Conservation (phyloP, 2,797 vertebrate species). For the Pipistrellus nathusii region DNA sequence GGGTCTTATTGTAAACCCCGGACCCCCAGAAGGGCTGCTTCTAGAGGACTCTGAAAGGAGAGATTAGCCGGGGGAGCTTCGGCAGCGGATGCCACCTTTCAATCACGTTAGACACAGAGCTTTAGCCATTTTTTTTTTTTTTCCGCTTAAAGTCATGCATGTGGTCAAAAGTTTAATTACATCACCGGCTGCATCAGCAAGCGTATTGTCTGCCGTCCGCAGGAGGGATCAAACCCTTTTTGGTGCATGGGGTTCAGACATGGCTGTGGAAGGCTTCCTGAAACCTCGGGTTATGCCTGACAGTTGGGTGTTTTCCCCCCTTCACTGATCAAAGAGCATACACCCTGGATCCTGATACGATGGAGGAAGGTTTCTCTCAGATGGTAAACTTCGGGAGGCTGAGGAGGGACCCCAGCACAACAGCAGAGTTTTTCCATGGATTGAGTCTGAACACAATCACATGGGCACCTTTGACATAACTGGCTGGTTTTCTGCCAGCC, state of each 20-base stretch:
- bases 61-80: conserved; percentile 77
- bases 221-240: conserved; percentile 73
- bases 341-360: conserved; percentile 28
- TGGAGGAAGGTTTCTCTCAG: conserved; percentile 63
- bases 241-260: conserved; percentile 62
- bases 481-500: conserved; percentile 40
- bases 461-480: conserved; percentile 50
- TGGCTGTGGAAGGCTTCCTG: conserved; percentile 44
- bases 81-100: conserved; percentile 75
- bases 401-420: background rate
- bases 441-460: conserved; percentile 29
- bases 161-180: conserved; percentile 85
- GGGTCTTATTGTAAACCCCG: conserved; percentile 82
- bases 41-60: conserved; percentile 75
- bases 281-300: conserved; percentile 78
- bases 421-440: conserved; percentile 47
- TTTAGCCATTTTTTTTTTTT: conserved; percentile 82
- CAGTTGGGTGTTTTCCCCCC: conserved; percentile 73
- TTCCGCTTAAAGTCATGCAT: conserved; percentile 78
- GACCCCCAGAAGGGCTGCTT: conserved; percentile 74
- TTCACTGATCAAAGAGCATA: conserved; percentile 79
- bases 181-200: conserved; percentile 75
- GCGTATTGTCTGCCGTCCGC: conserved; percentile 78
- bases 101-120: conserved; percentile 79
- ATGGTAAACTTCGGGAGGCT: conserved; percentile 1